Base-by-base conservation (phyloP, 2,797 vertebrate genomes). In the Poecilia picta region DNA sequence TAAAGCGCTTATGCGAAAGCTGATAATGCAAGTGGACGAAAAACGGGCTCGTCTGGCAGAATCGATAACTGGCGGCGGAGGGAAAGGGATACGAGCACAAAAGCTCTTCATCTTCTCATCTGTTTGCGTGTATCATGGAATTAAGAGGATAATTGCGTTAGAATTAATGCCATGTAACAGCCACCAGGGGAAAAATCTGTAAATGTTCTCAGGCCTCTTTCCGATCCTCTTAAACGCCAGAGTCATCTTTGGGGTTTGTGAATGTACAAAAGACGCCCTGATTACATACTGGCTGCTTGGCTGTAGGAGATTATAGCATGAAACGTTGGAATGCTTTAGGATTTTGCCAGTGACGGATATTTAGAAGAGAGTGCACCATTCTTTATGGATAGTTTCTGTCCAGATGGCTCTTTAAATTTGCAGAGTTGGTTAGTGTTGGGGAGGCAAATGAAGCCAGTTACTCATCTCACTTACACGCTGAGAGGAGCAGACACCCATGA, bases 1-100 rank as follows among this genome's bases (percentile, higher is more conserved):
- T 91, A 90, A 93, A 93, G 91, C 75, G 84, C 92, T 95, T 92
- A 85, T 59, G 68, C 39, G 73, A 87, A 90, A 87, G 90, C 89
- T 83, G 91, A 85, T 90, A 85, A 86, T 79, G 79, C 59, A 41
- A 80, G 84, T 88, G 89, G 76, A 70, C 66, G 31, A 79, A 79
- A 78, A 76, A 78, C 57, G 81, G 76, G 82, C 83, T 82, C 88
- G 85, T 85, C 62, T 16, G 74, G 81, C 80, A 90, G 77, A 92
- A 93, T 87, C 77, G 59, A 85, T 83, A 88, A 78, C 74, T 89
- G 86, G 74, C 83, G 77, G 66, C 72, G 74, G 78, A 80, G 62
- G 23, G 62, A 33, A 36, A 55, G 75, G 36, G 59, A 75, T 43
- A 15, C 78, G 75, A 80, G 78, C 77, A 46, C 20, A 46, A 76